Base-by-base conservation (phyloP, 30 jellyfish, hydroid and myxozoan species). In the Hydractinia echinata region DNA sequence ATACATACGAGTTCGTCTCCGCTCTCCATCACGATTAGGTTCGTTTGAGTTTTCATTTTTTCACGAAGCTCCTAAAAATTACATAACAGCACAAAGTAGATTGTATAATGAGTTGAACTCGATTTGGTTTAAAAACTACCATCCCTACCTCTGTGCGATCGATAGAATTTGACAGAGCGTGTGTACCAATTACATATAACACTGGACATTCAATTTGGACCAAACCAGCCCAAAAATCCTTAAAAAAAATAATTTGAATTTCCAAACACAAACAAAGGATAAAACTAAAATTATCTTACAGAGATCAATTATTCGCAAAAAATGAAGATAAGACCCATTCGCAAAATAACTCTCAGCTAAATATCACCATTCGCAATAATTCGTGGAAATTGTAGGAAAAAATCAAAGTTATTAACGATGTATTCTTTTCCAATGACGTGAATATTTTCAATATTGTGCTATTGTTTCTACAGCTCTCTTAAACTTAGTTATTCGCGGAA, bases 181-280 rank as follows among this genome's bases (percentile, higher is more conserved):
- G 98, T 14, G 96, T 80, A 20, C 98, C 98, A 56, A 86, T 64
- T 18, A 86, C 88, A 67, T 86, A 86, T 89, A 92, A 82, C 52
- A 86, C 85, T 2, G 98, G 98, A 73, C 96, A 87, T 73, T 78
- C 89, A 49, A 87, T 79, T 16, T 83, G 84, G 4, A 50, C 30
- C 19, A 56, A 66, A 18, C 71, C 14, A 4, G 48, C 74, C 87
- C 87, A 80, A 80, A 61, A 80, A 39, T 54, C 81, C 87, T 80
- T 13, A 66, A 80, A 44, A n/a, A n/a, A 60, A 60, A 50, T 6
- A 13, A 8, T 72, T 5, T 5, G 49, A 49, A 72, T 72, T 72
- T 19, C 16, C 50, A 16, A 0, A 72, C 30, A 66, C 15, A 66
- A 66, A 18, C 49, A 53, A 66, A 66, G 30, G 4, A 13, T 13